Conservation (phyloP, 1,140 invertebrate species). For the Drosophila ficusphila region DNA sequence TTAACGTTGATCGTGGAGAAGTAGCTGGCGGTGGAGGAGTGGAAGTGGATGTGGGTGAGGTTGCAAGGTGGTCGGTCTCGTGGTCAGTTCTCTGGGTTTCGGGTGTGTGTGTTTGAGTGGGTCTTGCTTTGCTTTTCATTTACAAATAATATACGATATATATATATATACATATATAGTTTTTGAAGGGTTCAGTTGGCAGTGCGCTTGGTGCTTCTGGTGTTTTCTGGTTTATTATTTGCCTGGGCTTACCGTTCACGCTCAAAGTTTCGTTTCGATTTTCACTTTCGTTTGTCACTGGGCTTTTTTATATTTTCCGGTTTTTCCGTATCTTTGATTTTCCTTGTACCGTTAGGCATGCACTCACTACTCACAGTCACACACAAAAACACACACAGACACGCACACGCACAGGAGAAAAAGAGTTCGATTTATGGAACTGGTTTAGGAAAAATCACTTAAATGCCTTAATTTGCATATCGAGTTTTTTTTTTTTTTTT, state of each 20-base stretch:
- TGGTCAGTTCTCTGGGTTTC: neutral
- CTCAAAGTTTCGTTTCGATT: slow-evolving; percentile 5
- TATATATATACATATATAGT: neutral
- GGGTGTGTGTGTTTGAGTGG: slow-evolving; percentile 33
- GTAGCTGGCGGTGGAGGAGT: slow-evolving; percentile 52
- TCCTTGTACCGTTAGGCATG: slow-evolving; percentile 70
- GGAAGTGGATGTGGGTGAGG: neutral
- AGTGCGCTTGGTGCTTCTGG: slow-evolving; percentile 36
- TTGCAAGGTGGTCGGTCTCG: no score
- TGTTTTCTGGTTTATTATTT: slow-evolving; percentile 17
- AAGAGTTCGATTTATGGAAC: slow-evolving; percentile 33
- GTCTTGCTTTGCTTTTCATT: neutral
- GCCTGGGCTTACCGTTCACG: slow-evolving; percentile 45
- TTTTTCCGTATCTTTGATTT: slow-evolving; percentile 49
- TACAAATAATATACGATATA: no score
- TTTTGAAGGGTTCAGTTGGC: slow-evolving; percentile 2
- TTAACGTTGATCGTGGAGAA: slow-evolving; percentile 82
- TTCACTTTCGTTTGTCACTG: slow-evolving; percentile 61
- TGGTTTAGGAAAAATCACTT: slow-evolving; percentile 69
- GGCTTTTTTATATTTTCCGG: slow-evolving; percentile 38
- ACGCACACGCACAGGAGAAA: neutral
- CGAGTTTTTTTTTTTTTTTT: no score
- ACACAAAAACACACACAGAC: slow-evolving; percentile 5
- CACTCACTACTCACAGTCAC: no score
- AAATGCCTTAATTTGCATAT: slow-evolving; percentile 44